Percentiles rank a stretch among this genome's conserved stretches.
Evolutionary conservation across 2,113 vertebrate genomes (phyloP).

Genomic region (Catharus bicknelli): DNA sequence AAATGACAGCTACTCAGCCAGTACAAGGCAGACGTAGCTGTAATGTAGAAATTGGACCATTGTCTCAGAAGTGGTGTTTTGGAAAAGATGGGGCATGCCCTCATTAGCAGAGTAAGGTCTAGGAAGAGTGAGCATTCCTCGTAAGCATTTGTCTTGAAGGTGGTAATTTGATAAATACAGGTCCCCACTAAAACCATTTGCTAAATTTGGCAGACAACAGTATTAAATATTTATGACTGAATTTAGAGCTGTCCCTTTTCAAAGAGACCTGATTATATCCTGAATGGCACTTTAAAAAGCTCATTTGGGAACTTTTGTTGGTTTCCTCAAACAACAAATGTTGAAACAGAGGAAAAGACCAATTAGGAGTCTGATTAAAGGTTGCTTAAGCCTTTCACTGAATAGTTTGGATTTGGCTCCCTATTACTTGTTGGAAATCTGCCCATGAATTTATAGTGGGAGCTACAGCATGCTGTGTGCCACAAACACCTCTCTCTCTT

Average conservation of each 20-base stretch:
- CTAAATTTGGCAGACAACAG: conserved; percentile 33
- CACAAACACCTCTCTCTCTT: conserved; percentile 40
- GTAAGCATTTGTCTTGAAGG: conserved; percentile 22
- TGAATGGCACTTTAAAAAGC: conserved; percentile 22
- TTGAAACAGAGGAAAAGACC: conserved; percentile 38
- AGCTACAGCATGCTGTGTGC: conserved; percentile 32
- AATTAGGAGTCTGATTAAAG: conserved; percentile 55
- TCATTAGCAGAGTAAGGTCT: conserved; percentile 47
- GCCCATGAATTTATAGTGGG: conserved; percentile 22
- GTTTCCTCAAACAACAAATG: conserved; percentile 39
- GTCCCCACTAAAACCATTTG: conserved; percentile 20
- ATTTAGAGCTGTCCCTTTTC: conserved; percentile 42
- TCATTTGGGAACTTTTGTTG: conserved; percentile 35
- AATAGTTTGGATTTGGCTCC: conserved; percentile 16
- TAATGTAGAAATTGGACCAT: conserved; percentile 44
- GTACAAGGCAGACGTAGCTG: background rate
- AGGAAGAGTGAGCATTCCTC: conserved; percentile 13
- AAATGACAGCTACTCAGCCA: conserved; percentile 60
- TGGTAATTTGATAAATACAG: conserved; percentile 55
- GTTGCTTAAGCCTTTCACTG: conserved; percentile 44
- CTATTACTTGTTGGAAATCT: conserved; percentile 36
- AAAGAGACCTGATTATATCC: conserved; percentile 43
- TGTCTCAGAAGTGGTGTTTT: conserved; percentile 48
- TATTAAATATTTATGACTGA: conserved; percentile 35
- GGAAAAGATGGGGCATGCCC: conserved; percentile 59